Evolutionary conservation across 2,797 vertebrate genomes (phyloP), one percentile per base, ranked within the genome.

Genomic region (Cuniculus paca): DNA sequence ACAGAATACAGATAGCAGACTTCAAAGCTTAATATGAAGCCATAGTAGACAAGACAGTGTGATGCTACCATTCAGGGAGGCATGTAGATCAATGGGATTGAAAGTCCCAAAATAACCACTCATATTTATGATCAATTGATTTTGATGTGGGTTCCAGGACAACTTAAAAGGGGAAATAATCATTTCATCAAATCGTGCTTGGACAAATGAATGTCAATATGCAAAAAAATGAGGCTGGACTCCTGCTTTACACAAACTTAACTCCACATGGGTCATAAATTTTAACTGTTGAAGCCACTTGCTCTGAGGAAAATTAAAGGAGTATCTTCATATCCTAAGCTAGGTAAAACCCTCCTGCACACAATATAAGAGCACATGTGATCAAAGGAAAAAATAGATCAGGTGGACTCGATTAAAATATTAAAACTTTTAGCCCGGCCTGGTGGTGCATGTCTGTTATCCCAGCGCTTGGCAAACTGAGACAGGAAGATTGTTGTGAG

Each of bases 331-430:
- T 85, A 39, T 48, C 3, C 10, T 81, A 52, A 84, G 54, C 87
- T 50, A 74, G 39, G 48, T 36, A 90, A 92, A 78, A 36, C 8
- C 52, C 58, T 85, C 34, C 20, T 68, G 61, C 31, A 26, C 54
- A 92, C 20, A 86, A 79, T 1, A 36, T 24, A 39, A 92, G 92
- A 90, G 75, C 56, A 56, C 63, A 93, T 83, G 11, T 84, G 63
- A 79, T 19, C 26, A 90, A 86, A 28, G 50, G 50, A 42, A 93
- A 78, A 91, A 58, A 56, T 61, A 81, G 12, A 85, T 52, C 20
- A 48, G 45, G 82, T n/a, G 9, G 34, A 63, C 78, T 79, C 87
- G 24, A 87, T 39, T 52, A 91, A 85, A 96, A 91, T 72, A 65
- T n/a, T 39, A 61, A 48, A 65, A 63, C 86, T 12, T 0, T 45